Base-by-base conservation (phyloP, 2,888 invertebrate genomes). In the Drosophila kokeensis region DNA sequence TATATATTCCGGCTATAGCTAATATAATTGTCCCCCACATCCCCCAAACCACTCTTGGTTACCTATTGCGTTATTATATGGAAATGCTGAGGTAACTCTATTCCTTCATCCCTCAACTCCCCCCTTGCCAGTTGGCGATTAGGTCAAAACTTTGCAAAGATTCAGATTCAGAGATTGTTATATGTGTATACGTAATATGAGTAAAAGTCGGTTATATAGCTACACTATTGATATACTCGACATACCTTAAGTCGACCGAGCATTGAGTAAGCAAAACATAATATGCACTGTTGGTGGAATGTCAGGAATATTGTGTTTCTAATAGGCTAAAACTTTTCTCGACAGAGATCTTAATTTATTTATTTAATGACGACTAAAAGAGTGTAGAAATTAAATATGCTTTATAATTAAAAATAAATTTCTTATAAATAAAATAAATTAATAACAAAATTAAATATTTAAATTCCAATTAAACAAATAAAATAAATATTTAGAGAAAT, bases 1-100 rank as follows among this genome's bases (percentile, higher is more conserved):
- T 73, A 70, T 75, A 57, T 75, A 87, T 84, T 77, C 80, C 64
- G 62, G 38, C 70, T 72, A 57, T 69, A 40, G 63, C 85, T 85
- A 82, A 88, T 90, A 85, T 86, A 87, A 55, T 60, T 57, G 40
- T 21, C 10, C 30, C 30, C 40, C 15, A 6, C 15, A 5, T 21
- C 30, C 15, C 29, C 2, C 40, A n/a, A 40, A 15, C 2, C 62
- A 63, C 45, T 13, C 10, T 24, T 2, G 38, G 8, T 45, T 45
- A 24, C 24, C 45, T 45, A 45, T 69, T 63, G 61, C 73, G 66
- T 62, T 69, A 63, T 65, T 38, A 75, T 61, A 65, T 58, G 61
- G 50, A 76, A 75, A 70, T 62, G 29, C 53, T 45, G 29, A 38
- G 15, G 7, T 49, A 45, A 45, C 21, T 21, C 58, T 24, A 24